Evolutionary conservation across 2,113 vertebrate genomes (phyloP).

Genomic region (Oncorhynchus kisutch): DNA sequence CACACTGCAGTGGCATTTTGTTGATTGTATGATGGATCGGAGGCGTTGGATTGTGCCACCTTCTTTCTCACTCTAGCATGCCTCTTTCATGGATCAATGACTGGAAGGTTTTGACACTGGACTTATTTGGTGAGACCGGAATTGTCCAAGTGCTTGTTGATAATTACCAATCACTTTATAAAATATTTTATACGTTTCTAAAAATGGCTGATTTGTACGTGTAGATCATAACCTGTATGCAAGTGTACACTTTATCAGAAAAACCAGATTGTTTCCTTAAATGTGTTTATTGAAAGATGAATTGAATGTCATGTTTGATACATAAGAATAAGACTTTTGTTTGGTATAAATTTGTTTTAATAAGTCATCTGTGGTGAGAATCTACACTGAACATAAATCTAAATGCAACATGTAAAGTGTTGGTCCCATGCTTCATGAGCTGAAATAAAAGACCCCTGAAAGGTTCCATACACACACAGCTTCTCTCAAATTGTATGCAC

Average conservation of each 20-base stretch:
- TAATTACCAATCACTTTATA: background rate
- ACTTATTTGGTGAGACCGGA: background rate
- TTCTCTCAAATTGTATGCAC: background rate
- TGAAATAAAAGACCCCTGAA: too few species aligned
- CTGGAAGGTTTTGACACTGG: background rate
- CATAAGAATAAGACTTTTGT: constrained; percentile 9
- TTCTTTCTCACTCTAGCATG: background rate
- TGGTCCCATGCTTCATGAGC: too few species aligned
- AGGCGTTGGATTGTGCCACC: background rate
- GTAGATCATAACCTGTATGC: background rate
- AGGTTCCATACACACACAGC: too few species aligned
- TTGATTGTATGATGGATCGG: background rate
- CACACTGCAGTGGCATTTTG: background rate
- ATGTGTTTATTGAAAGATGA: constrained; percentile 27
- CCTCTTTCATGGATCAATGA: background rate
- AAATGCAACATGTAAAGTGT: too few species aligned
- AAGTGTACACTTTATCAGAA: background rate
- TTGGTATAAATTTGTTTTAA: background rate
- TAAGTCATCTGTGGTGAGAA: background rate
- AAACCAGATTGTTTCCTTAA: constrained; percentile 3
- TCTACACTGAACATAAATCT: too few species aligned
- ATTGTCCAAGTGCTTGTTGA: background rate
- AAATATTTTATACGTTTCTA: background rate
- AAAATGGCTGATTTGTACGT: background rate
- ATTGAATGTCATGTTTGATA: constrained; percentile 14